Percentiles rank a stretch among this genome's conserved stretches.
These are phyloP conservation scores for Lasioglossum baleicum DNA, from an alignment of 1,140 invertebrate genomes.

Conservation along the genomic window DNA sequence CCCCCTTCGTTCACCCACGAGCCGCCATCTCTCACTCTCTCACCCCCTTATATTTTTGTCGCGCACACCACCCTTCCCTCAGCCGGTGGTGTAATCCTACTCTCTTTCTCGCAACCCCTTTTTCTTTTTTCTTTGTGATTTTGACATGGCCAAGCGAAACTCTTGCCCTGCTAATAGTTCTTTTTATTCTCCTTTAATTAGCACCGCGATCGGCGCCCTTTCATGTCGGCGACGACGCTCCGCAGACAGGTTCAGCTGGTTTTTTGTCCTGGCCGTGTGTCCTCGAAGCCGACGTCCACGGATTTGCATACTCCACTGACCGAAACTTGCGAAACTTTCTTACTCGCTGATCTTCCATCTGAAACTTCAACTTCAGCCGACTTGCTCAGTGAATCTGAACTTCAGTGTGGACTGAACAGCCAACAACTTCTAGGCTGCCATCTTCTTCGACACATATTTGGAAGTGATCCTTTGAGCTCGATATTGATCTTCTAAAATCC, in stretches of 20 bases:
- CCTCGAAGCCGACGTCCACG: not conserved
- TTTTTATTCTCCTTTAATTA: conserved; percentile 47
- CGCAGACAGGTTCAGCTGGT: conserved; percentile 20
- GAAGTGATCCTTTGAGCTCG: no score
- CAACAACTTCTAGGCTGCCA: no score
- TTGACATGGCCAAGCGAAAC: conserved; percentile 45
- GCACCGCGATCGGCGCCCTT: conserved; percentile 40
- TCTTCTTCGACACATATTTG: no score
- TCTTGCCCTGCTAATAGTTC: conserved; percentile 33
- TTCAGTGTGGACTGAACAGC: no score
- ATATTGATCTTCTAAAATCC: no score
- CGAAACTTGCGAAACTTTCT: not conserved
- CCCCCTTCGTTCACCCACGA: not conserved
- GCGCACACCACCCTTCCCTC: conserved; percentile 15
- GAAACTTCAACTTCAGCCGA: no score
- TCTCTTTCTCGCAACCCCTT: conserved; percentile 25
- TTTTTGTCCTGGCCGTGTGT: not conserved
- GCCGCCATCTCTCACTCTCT: not conserved
- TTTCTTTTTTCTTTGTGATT: conserved; percentile 39
- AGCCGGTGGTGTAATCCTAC: conserved; percentile 36
- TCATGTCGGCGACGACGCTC: conserved; percentile 20
- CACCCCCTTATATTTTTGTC: conserved; percentile 28
- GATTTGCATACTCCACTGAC: not conserved
- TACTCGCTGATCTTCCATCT: no score
- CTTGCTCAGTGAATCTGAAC: no score